Percentiles rank a stretch among this genome's conserved stretches.
phyloP scores from a whole-genome alignment of 2,888 invertebrate species.

The Neuroscelio doddi region DNA sequence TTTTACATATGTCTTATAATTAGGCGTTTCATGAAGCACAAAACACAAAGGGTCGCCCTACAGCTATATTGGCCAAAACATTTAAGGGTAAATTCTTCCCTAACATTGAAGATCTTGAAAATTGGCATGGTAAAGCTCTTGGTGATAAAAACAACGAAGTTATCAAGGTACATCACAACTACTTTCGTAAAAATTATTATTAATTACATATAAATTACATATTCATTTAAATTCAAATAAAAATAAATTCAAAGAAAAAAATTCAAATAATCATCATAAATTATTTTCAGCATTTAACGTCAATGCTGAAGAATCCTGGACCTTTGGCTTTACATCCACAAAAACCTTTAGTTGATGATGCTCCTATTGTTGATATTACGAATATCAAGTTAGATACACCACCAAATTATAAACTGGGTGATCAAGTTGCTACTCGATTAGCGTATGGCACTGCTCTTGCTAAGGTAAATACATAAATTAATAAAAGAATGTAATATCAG shows the following conservation, averaged over 20 bases:
- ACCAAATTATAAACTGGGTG: conserved; percentile 86
- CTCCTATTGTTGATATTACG: conserved; percentile 82
- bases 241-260: not conserved
- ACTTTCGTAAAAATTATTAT: too few species aligned
- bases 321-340: conserved; percentile 77
- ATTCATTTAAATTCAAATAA: not conserved
- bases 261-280: conserved; percentile 5
- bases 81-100: conserved; percentile 94
- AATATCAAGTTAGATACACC: conserved; percentile 84
- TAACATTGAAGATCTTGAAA: conserved; percentile 92
- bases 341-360: conserved; percentile 79
- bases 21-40: conserved; percentile 87
- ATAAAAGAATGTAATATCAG: too few species aligned
- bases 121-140: conserved; percentile 99
- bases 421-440: conserved; percentile 88
- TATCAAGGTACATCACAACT: conserved; percentile 73
- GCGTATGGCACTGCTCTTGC: conserved; percentile 96
- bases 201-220: too few species aligned
- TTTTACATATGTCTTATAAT: too few species aligned
- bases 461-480: conserved; percentile 76
- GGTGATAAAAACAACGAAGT: conserved; percentile 85
- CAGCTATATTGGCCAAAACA: conserved; percentile 96
- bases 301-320: conserved; percentile 80
- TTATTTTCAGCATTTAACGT: conserved; percentile 75
- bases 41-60: conserved; percentile 85